Base-by-base conservation (phyloP, 37 sponge, comb jelly and placozoan species). In the Bolinopsis microptera region DNA sequence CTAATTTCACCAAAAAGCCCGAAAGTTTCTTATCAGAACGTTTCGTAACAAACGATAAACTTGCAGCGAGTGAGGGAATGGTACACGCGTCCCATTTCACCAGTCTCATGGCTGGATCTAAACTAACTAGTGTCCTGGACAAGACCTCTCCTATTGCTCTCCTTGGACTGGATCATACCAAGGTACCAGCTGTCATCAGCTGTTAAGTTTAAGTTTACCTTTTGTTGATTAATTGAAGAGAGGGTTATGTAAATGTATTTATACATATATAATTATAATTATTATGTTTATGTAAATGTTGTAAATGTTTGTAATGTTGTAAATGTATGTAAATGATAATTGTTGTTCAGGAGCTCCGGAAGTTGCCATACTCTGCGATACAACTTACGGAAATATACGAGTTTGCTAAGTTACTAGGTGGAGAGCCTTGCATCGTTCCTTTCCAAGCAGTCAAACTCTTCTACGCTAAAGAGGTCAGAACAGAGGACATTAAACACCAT, bases 401-500 rank as follows among this genome's bases (percentile, higher is more conserved):
- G 61, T 86, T 39, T 38, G 25, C 31, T 8, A 86, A 41, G 90
- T 39, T 27, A 25, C 61, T 86, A 30, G 90, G 90, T 1, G 90
- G 90, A 1, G 90, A 86, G 61, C 27, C 26, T 13, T 86, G 90
- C 39, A 39, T 86, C 25, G 90, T 86, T 36, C 90, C 90, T 48
- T 86, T 86, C 90, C 90, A 86, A 38, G 90, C 61, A 21, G 80
- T 77, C 80, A 77, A 35, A 77, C 80, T 77, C 80, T 77, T 77
- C 80, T 77, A 77, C 80, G 80, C 80, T 5, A 32, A 32, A 34
- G 80, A 77, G 80, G 80, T 70, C n/a, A n/a, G n/a, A n/a, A n/a
- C n/a, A n/a, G n/a, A n/a, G n/a, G n/a, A n/a, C n/a, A n/a, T n/a
- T n/a, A n/a, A n/a, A n/a, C n/a, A n/a, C n/a, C n/a, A n/a, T n/a